Conservation (phyloP, 2,113 vertebrate species). For the Sterrhoptilus dennistouni region DNA sequence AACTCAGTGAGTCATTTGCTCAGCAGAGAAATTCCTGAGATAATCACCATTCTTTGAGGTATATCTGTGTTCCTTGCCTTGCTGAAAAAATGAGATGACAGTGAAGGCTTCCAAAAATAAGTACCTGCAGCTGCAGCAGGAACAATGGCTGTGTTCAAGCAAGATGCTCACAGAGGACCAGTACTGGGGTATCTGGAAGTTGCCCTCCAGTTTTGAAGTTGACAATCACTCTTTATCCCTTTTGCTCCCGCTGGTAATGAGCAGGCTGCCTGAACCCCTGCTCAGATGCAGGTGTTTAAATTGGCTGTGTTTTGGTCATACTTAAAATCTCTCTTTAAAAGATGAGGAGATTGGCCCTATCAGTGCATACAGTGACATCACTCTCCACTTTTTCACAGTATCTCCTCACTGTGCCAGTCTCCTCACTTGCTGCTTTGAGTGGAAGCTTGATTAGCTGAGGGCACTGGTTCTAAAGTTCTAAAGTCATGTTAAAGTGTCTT, state of each 20-base stretch:
- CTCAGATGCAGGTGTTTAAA: neutral
- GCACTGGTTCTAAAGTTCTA: neutral
- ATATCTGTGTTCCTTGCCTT: neutral
- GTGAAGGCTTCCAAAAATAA: neutral
- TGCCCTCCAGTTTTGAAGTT: neutral
- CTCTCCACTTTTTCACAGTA: neutral
- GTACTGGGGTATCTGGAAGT: neutral
- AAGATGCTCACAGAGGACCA: neutral
- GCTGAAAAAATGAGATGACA: neutral
- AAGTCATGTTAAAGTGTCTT: neutral
- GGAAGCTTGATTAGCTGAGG: neutral
- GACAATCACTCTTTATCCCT: neutral
- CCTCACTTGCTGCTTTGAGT: neutral
- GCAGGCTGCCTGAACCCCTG: neutral
- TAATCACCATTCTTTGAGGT: neutral
- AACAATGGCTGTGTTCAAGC: neutral
- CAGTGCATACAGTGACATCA: neutral
- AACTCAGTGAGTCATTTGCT: neutral
- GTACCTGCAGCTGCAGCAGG: neutral
- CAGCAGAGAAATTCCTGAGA: neutral
- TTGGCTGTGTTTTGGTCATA: neutral
- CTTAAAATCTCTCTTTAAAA: neutral
- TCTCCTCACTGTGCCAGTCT: neutral
- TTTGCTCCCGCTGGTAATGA: neutral
- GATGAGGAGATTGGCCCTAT: neutral